Evolutionary conservation across 2,113 vertebrate genomes (phyloP).

Genomic region (Saguinus imperator): DNA sequence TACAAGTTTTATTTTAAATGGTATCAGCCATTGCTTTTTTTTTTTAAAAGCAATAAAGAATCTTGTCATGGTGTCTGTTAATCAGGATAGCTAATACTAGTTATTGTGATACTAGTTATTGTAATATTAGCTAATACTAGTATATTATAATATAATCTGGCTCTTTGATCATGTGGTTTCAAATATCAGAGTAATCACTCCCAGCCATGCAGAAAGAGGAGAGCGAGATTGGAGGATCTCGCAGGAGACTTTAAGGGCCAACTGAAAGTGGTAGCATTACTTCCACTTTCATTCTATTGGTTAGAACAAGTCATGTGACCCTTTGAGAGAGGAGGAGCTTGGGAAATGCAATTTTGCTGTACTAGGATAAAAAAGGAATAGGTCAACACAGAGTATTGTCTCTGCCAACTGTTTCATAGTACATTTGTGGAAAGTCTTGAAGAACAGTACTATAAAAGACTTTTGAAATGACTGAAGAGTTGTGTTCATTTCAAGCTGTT

Average conservation of each 20-base stretch:
- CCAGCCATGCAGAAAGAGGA: not conserved
- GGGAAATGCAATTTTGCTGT: not conserved
- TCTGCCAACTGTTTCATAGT: not conserved
- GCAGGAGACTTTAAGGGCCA: not conserved
- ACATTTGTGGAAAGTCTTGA: not conserved
- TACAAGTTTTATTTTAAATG: not conserved
- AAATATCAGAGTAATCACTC: not conserved
- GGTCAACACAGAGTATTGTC: not conserved
- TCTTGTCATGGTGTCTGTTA: not conserved
- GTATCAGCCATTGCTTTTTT: not conserved
- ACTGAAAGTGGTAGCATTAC: not conserved
- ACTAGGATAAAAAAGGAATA: not conserved
- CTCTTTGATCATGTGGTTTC: not conserved
- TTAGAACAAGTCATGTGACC: not conserved
- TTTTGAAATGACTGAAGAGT: not conserved
- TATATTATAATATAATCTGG: not conserved
- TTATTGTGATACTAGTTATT: not conserved
- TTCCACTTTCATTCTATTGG: not conserved
- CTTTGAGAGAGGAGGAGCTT: not conserved
- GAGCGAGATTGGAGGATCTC: not conserved
- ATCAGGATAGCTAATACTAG: not conserved
- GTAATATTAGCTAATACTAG: not conserved
- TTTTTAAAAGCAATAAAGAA: not conserved
- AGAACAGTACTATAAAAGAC: not conserved
- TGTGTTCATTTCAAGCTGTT: not conserved